Base-by-base conservation (phyloP, 2,113 vertebrate genomes). In the Marmota monax region DNA sequence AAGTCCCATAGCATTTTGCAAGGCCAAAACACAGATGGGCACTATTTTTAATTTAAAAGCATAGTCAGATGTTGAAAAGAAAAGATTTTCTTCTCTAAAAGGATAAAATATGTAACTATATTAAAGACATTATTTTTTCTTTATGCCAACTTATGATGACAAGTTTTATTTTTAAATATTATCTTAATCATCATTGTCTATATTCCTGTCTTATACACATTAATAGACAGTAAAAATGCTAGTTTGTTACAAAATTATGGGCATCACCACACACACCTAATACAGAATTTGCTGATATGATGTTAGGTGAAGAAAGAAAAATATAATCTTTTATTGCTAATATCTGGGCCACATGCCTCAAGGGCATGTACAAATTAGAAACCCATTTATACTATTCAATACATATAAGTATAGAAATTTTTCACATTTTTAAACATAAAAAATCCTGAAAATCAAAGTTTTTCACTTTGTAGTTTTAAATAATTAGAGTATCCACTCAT, bases 31-130 rank as follows among this genome's bases (percentile, higher is more conserved):
- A 90, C 95, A 97, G 92, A 95, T 95, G 92, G 84, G 53, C 63
- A 95, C 84, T 95, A 82, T 88, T 97, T 97, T 94, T 92, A 97
- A 96, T 85, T 82, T 95, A 96, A 96, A 96, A 92, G 45, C 45
- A 96, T 37, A 95, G 39, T 90, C 90, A 90, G 80, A 95, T 82
- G 53, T 65, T 89, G 29, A 88, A 93, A 86, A 88, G 73, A 79
- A 94, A 94, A 83, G 7, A 73, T 7, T 1, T 65, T 29, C 70
- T 79, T 10, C 7, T 90, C 3, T 39, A 53, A 84, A 92, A 70
- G 20, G 2, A 84, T 77, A 82, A 77, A 92, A 74, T 76, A 14
- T 53, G 79, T 86, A 76, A 74, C 29, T n/a, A 80, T 63, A 90
- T 69, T 65, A 77, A 42, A 90, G 91, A 72, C 16, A 23, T 34